Percentiles rank a stretch among this genome's conserved stretches.
These are phyloP conservation scores for Dione juno DNA, from an alignment of 2,888 invertebrate genomes.

Conservation along the genomic window DNA sequence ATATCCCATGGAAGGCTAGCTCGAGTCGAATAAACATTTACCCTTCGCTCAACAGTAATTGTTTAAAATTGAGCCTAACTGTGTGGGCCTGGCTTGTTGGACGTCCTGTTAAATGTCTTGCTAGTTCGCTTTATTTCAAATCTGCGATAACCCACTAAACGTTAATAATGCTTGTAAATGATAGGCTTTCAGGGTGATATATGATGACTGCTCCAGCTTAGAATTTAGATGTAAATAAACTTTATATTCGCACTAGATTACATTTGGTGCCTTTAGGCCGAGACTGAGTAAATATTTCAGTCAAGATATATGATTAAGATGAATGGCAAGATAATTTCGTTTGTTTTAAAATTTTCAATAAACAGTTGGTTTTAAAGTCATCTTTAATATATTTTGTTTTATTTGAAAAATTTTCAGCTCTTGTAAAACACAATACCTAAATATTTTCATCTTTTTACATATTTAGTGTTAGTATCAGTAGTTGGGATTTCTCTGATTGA, in stretches of 20 bases:
- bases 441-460: no score
- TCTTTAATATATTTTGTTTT: neutral
- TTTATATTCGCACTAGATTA: slow-evolving; percentile 22
- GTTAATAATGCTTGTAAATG: slow-evolving; percentile 41
- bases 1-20: slow-evolving; percentile 50
- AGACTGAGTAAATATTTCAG: slow-evolving; percentile 3
- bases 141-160: slow-evolving; percentile 65
- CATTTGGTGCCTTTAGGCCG: slow-evolving; percentile 13
- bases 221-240: slow-evolving; percentile 23
- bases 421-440: no score
- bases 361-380: neutral
- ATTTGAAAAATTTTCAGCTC: neutral
- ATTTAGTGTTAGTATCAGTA: no score
- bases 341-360: neutral
- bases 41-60: slow-evolving; percentile 82
- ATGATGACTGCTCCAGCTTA: slow-evolving; percentile 27
- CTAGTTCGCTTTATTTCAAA: slow-evolving; percentile 64
- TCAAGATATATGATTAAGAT: slow-evolving; percentile 1
- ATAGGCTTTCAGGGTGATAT: slow-evolving; percentile 40
- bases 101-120: slow-evolving; percentile 59
- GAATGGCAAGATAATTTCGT: neutral
- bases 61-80: slow-evolving; percentile 84
- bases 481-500: no score
- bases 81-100: slow-evolving; percentile 78
- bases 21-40: slow-evolving; percentile 83